Conservation (phyloP, 2,797 vertebrate species). For the Amphiprion clarkii region DNA sequence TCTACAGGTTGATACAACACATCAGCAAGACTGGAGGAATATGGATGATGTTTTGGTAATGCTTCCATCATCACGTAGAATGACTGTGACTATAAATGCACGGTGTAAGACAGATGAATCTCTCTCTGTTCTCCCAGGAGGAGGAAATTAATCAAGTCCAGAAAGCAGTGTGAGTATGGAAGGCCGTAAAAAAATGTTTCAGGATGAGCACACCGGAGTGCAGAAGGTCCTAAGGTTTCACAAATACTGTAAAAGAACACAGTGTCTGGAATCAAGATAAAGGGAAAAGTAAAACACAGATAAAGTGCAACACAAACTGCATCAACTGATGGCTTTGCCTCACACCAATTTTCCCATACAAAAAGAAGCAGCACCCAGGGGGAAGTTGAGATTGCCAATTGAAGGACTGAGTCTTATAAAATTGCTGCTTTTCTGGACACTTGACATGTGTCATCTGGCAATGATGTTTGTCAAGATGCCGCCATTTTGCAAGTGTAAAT, state of each 20-base stretch:
- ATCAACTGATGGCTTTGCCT: not conserved
- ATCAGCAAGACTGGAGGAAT: slow-evolving; percentile 71
- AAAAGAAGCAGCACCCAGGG: not conserved
- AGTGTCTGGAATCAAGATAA: slow-evolving; percentile 9
- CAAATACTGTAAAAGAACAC: slow-evolving; percentile 13
- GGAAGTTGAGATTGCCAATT: not conserved
- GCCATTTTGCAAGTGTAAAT: not conserved
- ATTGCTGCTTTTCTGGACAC: slow-evolving; percentile 35
- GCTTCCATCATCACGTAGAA: slow-evolving; percentile 74
- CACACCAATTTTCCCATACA: not conserved
- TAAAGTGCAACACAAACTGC: not conserved
- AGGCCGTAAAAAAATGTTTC: slow-evolving; percentile 53
- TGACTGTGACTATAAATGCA: slow-evolving; percentile 68
- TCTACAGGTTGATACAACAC: slow-evolving; percentile 74
- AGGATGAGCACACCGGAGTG: slow-evolving; percentile 59
- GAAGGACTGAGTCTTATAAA: slow-evolving; percentile 7
- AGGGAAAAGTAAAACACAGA: not conserved
- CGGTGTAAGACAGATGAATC: slow-evolving; percentile 70
- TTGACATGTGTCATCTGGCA: slow-evolving; percentile 18
- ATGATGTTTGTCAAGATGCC: slow-evolving; percentile 17
- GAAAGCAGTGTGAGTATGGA: slow-evolving; percentile 50
- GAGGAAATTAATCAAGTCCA: slow-evolving; percentile 74
- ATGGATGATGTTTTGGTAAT: slow-evolving; percentile 78
- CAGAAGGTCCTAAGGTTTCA: slow-evolving; percentile 31
- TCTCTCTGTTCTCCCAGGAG: slow-evolving; percentile 56